Evolutionary conservation across 1,140 invertebrate species (phyloP), one percentile per base, ranked within the genome.

Genomic region (Papilio polytes): DNA sequence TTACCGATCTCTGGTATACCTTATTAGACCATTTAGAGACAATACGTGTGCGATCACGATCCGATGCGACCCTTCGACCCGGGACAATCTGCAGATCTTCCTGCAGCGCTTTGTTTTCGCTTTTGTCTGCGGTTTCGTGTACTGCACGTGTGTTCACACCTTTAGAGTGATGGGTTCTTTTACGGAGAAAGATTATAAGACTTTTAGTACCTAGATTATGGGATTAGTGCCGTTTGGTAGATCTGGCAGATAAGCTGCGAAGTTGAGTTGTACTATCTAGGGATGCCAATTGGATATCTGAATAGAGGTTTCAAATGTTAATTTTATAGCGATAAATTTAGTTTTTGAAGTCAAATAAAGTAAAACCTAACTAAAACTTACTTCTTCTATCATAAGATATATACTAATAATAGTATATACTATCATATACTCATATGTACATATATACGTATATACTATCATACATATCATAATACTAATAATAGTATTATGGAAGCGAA

Each of bases 1-100:
- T 76, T 76, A 53, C 74, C 22, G 74, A 51, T 48, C 20, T 44
- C n/a, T 48, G 74, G n/a, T 51, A 51, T 76, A 76, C 74, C 74
- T 76, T 76, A 76, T 76, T 76, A 76, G 74, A 76, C 74, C 46
- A 76, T 76, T 76, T 76, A 76, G 46, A 76, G 74, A 76, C 74
- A 76, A 76, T 76, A 76, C 46, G 74, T 76, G 46, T 76, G 74
- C 74, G 46, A 76, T 76, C 74, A 76, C 74, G 74, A 76, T 76
- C 44, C 44, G 44, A 76, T 31, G 46, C 20, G 44, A 76, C 74
- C 74, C 46, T 46, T 15, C 74, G 74, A 76, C 74, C 74, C 46
- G 41, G 9, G 46, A 3, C 46, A 76, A 76, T 76, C 74, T 76
- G 46, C 74, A 12, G 74, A 76, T 76, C 74, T 76, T 76, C 46